These are phyloP conservation scores for Drosophila algonquin DNA, from an alignment of 2,888 invertebrate species.

Conservation along the genomic window DNA sequence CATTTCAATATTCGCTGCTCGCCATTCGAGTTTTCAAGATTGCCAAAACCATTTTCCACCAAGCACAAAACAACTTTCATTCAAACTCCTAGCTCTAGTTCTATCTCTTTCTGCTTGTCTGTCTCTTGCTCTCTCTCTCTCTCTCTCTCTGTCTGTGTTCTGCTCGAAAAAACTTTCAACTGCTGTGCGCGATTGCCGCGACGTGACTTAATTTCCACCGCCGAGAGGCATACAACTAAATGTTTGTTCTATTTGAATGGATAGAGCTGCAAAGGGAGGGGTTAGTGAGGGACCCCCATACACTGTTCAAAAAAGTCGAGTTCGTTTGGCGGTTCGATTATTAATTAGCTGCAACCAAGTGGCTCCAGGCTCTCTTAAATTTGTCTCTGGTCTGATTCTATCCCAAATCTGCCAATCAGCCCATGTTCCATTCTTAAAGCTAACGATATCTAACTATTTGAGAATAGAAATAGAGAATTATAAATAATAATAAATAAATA, in stretches of 20 bases:
- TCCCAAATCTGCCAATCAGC: too few relatives aligned
- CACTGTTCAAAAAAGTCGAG: not conserved
- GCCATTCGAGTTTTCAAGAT: conserved; percentile 60
- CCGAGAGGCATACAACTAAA: conserved; percentile 69
- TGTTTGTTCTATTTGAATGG: conserved; percentile 47
- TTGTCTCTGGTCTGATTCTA: too few relatives aligned
- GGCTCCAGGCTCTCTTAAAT: too few relatives aligned
- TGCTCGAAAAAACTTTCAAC: conserved; percentile 51
- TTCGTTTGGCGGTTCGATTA: not conserved
- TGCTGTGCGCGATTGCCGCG: conserved; percentile 81
- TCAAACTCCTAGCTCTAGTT: conserved; percentile 4
- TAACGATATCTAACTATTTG: too few relatives aligned
- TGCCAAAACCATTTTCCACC: conserved; percentile 42
- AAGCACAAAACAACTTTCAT: conserved; percentile 32
- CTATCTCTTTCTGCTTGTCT: not conserved
- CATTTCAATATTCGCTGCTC: conserved; percentile 67
- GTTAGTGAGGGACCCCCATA: conserved; percentile 5
- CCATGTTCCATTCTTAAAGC: too few relatives aligned
- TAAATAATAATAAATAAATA: too few relatives aligned
- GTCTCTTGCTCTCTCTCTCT: conserved; percentile 5
- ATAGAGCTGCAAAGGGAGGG: not conserved
- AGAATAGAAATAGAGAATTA: too few relatives aligned
- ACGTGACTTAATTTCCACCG: conserved; percentile 83
- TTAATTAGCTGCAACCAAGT: not conserved
- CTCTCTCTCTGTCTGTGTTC: not conserved